These are phyloP conservation scores for Myotis yumanensis DNA, from an alignment of 2,113 vertebrate species.

Conservation along the genomic window DNA sequence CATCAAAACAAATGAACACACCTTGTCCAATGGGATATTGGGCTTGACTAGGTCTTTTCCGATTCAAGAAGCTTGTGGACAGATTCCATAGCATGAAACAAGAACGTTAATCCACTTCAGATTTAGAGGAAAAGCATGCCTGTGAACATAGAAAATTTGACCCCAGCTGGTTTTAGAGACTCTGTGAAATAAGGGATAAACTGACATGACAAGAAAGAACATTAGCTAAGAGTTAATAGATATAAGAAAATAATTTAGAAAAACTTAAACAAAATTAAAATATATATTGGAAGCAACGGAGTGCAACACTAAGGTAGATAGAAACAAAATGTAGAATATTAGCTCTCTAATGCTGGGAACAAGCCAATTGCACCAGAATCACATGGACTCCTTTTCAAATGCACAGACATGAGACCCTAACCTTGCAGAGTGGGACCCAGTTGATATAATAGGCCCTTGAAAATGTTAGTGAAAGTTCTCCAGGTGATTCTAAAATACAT, in stretches of 20 bases:
- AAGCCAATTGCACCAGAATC: neutral
- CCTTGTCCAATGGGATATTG: neutral
- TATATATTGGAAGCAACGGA: neutral
- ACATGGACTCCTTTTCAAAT: neutral
- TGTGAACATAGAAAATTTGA: neutral
- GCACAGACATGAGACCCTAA: neutral
- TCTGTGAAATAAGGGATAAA: neutral
- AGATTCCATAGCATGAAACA: neutral
- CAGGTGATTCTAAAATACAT: neutral
- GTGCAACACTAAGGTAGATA: neutral
- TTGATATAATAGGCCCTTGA: neutral
- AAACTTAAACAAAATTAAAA: slow-evolving; percentile 48
- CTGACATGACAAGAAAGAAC: neutral
- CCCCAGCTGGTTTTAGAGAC: neutral
- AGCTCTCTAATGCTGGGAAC: neutral
- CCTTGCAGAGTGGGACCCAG: neutral
- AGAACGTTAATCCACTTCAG: neutral
- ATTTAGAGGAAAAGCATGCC: neutral
- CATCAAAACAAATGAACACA: neutral
- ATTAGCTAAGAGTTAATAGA: neutral
- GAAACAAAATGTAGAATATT: neutral
- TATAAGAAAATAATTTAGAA: slow-evolving; percentile 14
- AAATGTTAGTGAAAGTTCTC: slow-evolving; percentile 28
- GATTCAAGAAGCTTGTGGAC: slow-evolving; percentile 41
- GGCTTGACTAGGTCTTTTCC: neutral